Percentiles rank a stretch among this genome's conserved stretches.
Evolutionary conservation across 2,888 invertebrate genomes (phyloP).

Genomic region (Helicoverpa assulta): DNA sequence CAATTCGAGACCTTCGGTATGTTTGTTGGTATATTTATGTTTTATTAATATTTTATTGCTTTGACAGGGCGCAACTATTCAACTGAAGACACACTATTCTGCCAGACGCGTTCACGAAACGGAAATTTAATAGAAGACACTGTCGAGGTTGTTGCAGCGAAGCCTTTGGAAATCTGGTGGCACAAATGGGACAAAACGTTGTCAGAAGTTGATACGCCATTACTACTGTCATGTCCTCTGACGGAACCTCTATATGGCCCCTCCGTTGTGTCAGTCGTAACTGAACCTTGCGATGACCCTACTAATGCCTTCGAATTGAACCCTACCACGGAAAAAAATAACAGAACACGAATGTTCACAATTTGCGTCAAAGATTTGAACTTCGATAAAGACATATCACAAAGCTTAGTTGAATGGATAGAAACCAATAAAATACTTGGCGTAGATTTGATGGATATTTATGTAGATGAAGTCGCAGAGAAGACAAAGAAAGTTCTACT

Average conservation of each 20-base stretch:
- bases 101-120: slow-evolving; percentile 86
- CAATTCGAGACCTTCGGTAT: neutral
- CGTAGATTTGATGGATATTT: slow-evolving; percentile 92
- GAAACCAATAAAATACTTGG: slow-evolving; percentile 92
- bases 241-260: slow-evolving; percentile 82
- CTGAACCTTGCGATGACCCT: slow-evolving; percentile 86
- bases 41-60: slow-evolving; percentile 45
- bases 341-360: slow-evolving; percentile 87
- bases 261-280: slow-evolving; percentile 86
- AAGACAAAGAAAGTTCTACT: slow-evolving; percentile 89
- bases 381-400: slow-evolving; percentile 91
- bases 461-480: slow-evolving; percentile 90
- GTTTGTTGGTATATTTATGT: slow-evolving; percentile 16
- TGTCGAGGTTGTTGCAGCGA: slow-evolving; percentile 90
- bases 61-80: slow-evolving; percentile 83
- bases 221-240: slow-evolving; percentile 91
- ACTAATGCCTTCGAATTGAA: slow-evolving; percentile 81
- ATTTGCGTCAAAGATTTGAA: slow-evolving; percentile 94
- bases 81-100: slow-evolving; percentile 84
- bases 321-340: slow-evolving; percentile 59
- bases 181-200: slow-evolving; percentile 90
- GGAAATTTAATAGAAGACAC: slow-evolving; percentile 75
- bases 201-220: slow-evolving; percentile 87
- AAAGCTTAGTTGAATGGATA: slow-evolving; percentile 92
- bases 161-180: slow-evolving; percentile 91